These are phyloP conservation scores for Alviniconcha strummeri DNA, from an alignment of 2,888 invertebrate genomes.

Conservation along the genomic window DNA sequence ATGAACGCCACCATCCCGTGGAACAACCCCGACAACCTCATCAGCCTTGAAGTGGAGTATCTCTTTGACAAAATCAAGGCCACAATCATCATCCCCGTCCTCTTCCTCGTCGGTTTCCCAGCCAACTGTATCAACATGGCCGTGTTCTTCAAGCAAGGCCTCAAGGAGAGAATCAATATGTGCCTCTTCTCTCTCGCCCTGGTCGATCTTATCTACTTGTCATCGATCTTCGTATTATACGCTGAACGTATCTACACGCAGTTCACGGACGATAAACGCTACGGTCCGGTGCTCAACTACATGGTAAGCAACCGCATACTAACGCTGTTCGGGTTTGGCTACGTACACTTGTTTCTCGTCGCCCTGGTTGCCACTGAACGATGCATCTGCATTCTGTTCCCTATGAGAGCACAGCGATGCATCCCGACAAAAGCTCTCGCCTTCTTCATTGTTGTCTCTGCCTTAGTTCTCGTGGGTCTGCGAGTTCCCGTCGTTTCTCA, in stretches of 20 bases:
- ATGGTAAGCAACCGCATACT: background rate
- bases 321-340: slow-evolving; percentile 13
- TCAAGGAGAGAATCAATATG: background rate
- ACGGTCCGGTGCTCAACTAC: background rate
- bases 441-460: background rate
- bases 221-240: background rate
- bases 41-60: too few species aligned
- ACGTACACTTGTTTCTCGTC: background rate
- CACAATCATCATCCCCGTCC: too few species aligned
- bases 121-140: too few species aligned
- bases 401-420: background rate
- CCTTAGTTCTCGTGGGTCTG: background rate
- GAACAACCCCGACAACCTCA: too few species aligned
- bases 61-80: too few species aligned
- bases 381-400: slow-evolving; percentile 21
- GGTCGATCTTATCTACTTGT: background rate
- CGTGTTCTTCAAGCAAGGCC: background rate
- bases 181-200: background rate
- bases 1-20: too few species aligned
- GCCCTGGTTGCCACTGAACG: slow-evolving; percentile 6
- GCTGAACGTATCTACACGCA: background rate
- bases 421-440: slow-evolving; percentile 12
- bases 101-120: too few species aligned
- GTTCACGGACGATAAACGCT: background rate
- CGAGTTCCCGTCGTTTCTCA: background rate